Percentiles rank a stretch among this genome's conserved stretches.
Conservation (phyloP, 2,797 vertebrate genomes). For the Mus caroli region DNA sequence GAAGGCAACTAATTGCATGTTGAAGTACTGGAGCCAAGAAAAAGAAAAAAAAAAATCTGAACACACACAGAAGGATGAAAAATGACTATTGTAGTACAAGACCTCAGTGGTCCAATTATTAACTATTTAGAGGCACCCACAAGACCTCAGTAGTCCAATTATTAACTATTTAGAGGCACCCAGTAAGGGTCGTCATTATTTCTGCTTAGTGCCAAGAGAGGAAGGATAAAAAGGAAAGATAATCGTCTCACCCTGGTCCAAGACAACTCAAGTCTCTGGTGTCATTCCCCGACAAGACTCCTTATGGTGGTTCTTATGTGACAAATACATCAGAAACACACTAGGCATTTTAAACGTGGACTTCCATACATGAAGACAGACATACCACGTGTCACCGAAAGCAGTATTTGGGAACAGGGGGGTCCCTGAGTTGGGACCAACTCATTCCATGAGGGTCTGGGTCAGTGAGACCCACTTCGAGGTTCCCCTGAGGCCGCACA, state of each 20-base stretch:
- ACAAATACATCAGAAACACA: conserved; percentile 48
- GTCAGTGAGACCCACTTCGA: not conserved
- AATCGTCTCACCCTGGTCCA: conserved; percentile 15
- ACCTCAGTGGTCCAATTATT: conserved; percentile 71
- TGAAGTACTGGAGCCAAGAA: conserved; percentile 60
- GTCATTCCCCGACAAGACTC: conserved; percentile 33
- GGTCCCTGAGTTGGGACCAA: not conserved
- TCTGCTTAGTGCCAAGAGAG: not conserved
- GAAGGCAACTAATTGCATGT: conserved; percentile 71
- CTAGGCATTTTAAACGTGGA: not conserved
- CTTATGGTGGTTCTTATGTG: conserved; percentile 60
- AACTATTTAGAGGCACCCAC: conserved; percentile 63
- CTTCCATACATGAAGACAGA: conserved; percentile 17
- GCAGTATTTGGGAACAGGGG: not conserved
- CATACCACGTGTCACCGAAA: conserved; percentile 25
- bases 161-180: conserved; percentile 71
- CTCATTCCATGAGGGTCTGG: not conserved
- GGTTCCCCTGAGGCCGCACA: conserved; percentile 15
- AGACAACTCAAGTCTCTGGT: conserved; percentile 45
- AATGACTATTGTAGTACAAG: conserved; percentile 67
- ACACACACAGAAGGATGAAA: conserved; percentile 66
- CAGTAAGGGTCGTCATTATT: conserved; percentile 64
- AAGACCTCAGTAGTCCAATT: conserved; percentile 71
- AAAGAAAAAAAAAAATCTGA: not conserved
- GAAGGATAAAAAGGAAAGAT: not conserved